Evolutionary conservation across 2,113 vertebrate genomes (phyloP).

Genomic region (Rafetus swinhoei): DNA sequence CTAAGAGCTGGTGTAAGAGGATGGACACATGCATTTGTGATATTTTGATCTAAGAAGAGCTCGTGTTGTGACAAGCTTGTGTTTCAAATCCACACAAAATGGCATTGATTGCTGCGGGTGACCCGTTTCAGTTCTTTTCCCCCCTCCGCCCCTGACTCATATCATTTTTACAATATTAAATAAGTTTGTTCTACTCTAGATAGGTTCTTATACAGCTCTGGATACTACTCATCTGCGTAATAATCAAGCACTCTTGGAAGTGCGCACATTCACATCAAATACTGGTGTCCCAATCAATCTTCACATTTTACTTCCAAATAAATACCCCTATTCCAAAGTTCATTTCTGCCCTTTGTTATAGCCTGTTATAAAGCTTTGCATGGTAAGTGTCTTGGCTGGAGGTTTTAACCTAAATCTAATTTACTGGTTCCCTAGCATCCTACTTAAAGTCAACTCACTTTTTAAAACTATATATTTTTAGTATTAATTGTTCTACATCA

Average conservation of each 20-base stretch:
- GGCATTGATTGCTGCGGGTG: not conserved
- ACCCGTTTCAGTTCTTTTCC: not conserved
- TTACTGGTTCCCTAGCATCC: not conserved
- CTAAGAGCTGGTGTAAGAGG: not conserved
- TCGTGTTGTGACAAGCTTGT: not conserved
- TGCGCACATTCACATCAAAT: not conserved
- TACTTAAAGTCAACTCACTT: not conserved
- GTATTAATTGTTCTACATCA: not conserved
- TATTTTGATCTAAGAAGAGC: not conserved
- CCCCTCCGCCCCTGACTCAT: not conserved
- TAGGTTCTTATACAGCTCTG: not conserved
- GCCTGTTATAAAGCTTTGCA: not conserved
- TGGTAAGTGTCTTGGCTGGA: not conserved
- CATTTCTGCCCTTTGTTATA: not conserved
- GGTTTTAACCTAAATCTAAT: not conserved
- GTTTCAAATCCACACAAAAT: not conserved
- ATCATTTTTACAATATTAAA: not conserved
- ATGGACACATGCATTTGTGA: not conserved
- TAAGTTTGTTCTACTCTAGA: not conserved
- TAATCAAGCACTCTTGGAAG: not conserved
- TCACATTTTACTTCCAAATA: not conserved
- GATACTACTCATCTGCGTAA: not conserved
- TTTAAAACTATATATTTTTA: not conserved
- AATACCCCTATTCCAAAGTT: not conserved
- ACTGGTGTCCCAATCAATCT: not conserved